Conservation (phyloP, 2,113 vertebrate species). For the Candoia aspera region DNA sequence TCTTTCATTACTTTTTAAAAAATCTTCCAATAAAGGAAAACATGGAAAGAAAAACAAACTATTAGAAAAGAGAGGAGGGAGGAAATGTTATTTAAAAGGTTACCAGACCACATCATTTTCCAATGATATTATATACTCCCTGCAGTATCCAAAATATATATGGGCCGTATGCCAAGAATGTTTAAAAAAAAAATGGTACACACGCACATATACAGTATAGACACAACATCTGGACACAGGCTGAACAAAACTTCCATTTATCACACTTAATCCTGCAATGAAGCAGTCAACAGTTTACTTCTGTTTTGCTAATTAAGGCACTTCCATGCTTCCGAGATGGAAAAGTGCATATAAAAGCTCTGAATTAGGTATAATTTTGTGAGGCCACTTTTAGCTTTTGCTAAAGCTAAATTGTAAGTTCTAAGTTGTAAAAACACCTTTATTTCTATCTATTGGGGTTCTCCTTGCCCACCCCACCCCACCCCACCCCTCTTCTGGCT, state of each 20-base stretch:
- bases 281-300: constrained; percentile 90
- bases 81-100: constrained; percentile 99
- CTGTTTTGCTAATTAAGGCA: constrained; percentile 88
- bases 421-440: not conserved
- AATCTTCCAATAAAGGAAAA: constrained; percentile 95
- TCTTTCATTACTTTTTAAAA: constrained; percentile 76
- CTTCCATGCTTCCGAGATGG: constrained; percentile 79
- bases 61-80: constrained; percentile 98
- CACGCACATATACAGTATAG: constrained; percentile 82
- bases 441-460: constrained; percentile 48
- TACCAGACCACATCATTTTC: constrained; percentile 99
- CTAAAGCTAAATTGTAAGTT: not conserved
- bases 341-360: constrained; percentile 73
- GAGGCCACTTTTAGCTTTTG: constrained; percentile 51
- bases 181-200: constrained; percentile 84
- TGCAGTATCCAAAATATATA: constrained; percentile 99
- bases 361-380: constrained; percentile 74
- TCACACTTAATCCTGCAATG: constrained; percentile 93
- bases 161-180: constrained; percentile 94
- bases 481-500: not conserved
- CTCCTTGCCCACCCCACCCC: not conserved
- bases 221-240: constrained; percentile 99
- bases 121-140: constrained; percentile 99
- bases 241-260: constrained; percentile 99
- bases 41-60: constrained; percentile 99